Evolutionary conservation across 2,888 invertebrate species (phyloP).

Genomic region (Seira sanloemensis): DNA sequence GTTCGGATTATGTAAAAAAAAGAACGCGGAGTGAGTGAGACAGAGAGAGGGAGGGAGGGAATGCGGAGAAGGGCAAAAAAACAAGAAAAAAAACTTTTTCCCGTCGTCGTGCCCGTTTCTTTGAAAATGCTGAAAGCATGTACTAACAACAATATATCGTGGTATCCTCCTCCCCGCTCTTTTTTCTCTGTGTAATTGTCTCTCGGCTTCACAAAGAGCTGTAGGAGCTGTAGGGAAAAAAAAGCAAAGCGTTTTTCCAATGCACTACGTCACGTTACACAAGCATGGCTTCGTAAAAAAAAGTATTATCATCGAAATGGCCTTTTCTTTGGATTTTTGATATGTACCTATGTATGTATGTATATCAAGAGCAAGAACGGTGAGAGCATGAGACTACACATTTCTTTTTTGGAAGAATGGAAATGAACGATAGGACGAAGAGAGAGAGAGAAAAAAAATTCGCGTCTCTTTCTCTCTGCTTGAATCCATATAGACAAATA

Average conservation of each 20-base stretch:
- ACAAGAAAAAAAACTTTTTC: background rate
- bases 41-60: constrained; percentile 7
- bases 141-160: background rate
- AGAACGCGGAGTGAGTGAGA: constrained; percentile 16
- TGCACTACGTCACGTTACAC: background rate
- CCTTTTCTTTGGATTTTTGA: too few relatives aligned
- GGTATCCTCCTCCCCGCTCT: background rate
- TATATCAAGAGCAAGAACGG: too few relatives aligned
- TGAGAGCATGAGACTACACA: too few relatives aligned
- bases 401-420: too few relatives aligned
- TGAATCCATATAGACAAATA: too few relatives aligned
- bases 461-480: too few relatives aligned
- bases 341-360: too few relatives aligned
- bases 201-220: background rate
- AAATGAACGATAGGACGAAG: too few relatives aligned
- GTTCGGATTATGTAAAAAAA: background rate
- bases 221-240: background rate
- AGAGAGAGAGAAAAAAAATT: too few relatives aligned
- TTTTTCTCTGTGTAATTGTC: background rate
- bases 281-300: too few relatives aligned
- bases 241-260: background rate
- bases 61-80: background rate
- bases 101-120: background rate
- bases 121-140: background rate
- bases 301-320: too few relatives aligned